Conservation (phyloP, 2,888 invertebrate species). For the Pomacea canaliculata region DNA sequence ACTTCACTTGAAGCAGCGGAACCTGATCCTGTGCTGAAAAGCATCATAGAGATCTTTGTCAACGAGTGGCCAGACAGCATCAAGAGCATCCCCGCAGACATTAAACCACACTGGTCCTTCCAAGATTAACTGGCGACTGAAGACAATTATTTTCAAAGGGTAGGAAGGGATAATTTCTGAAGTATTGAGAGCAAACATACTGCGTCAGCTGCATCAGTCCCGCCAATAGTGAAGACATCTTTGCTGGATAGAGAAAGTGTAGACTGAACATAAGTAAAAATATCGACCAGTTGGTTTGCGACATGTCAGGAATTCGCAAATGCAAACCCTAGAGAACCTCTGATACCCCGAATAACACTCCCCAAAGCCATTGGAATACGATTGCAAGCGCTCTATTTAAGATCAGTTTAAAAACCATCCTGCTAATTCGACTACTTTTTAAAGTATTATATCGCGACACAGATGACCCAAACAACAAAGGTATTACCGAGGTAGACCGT, state of each 20-base stretch:
- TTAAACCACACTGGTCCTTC: no score
- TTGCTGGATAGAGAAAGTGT: slow-evolving; percentile 3
- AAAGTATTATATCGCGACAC: neutral
- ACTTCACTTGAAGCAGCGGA: no score
- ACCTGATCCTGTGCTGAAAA: no score
- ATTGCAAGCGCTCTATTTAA: neutral
- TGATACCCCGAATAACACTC: neutral
- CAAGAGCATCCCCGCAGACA: no score
- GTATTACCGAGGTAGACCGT: neutral
- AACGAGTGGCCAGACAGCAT: no score
- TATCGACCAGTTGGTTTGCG: neutral
- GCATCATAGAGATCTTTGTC: no score
- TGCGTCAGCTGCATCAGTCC: neutral
- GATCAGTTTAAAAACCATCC: neutral
- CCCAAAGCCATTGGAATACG: neutral
- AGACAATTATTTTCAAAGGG: neutral
- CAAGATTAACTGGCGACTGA: neutral
- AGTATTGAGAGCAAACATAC: neutral
- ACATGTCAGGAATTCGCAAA: slow-evolving; percentile 5
- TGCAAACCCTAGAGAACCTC: neutral
- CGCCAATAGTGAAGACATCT: neutral
- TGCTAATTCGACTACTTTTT: slow-evolving; percentile 10
- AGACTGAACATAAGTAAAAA: neutral
- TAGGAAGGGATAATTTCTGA: slow-evolving; percentile 1
- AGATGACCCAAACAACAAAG: slow-evolving; percentile 1